phyloP scores from a whole-genome alignment of 2,888 invertebrate genomes.

The Leptopterna dolabrata region DNA sequence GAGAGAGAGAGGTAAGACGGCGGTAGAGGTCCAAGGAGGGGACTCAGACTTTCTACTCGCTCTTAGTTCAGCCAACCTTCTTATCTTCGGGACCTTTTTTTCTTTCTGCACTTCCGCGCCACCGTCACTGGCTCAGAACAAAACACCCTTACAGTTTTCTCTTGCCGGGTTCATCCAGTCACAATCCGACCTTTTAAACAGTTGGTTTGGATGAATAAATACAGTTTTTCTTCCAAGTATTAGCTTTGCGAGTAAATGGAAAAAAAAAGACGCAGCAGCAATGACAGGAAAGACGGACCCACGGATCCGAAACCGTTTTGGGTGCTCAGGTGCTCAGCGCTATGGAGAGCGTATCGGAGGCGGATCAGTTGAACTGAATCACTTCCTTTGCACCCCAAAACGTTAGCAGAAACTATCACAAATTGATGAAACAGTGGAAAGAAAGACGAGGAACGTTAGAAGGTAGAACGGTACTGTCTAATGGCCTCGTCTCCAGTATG shows the following conservation, averaged over 20 bases:
- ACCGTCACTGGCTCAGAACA: conserved; percentile 57
- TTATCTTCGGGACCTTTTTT: conserved; percentile 43
- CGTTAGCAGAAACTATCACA: background rate
- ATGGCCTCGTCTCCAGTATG: too few species aligned
- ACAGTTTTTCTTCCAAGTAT: background rate
- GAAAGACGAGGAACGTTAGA: background rate
- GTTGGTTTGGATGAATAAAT: conserved; percentile 44
- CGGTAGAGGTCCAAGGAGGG: conserved; percentile 1
- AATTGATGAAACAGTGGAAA: background rate
- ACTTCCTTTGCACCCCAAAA: background rate
- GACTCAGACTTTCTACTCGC: conserved; percentile 57
- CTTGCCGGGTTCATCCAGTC: background rate
- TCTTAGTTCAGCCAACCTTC: conserved; percentile 59
- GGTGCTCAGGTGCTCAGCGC: background rate
- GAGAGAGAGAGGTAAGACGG: conserved; percentile 35
- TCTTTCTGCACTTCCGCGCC: conserved; percentile 54
- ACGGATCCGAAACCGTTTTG: conserved; percentile 18
- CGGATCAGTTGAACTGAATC: conserved; percentile 22
- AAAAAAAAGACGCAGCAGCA: background rate
- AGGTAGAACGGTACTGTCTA: too few species aligned
- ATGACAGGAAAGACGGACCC: background rate
- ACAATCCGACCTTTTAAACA: conserved; percentile 26
- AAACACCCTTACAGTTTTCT: conserved; percentile 41
- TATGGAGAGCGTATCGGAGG: conserved; percentile 25
- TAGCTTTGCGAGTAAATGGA: background rate